Evolutionary conservation across 2,888 invertebrate species (phyloP).

Genomic region (Balanococcus diminutus): DNA sequence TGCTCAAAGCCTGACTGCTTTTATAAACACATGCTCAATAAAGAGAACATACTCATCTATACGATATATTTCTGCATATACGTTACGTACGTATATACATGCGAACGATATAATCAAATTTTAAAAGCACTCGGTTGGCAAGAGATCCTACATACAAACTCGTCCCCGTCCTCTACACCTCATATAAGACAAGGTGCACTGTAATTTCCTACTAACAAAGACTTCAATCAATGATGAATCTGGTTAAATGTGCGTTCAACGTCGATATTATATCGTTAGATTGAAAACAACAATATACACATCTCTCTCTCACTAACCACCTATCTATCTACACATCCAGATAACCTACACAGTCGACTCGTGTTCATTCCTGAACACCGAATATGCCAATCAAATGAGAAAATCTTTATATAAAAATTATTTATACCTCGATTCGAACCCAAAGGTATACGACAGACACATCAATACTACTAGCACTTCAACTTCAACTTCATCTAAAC

Average conservation of each 20-base stretch:
- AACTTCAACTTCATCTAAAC: background rate
- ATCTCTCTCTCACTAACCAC: background rate
- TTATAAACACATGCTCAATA: constrained; percentile 7
- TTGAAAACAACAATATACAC: background rate
- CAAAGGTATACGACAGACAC: background rate
- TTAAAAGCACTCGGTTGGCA: constrained; percentile 17
- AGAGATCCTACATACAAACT: background rate
- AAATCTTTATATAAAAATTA: background rate
- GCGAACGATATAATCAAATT: constrained; percentile 11
- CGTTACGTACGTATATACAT: background rate
- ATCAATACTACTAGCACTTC: background rate
- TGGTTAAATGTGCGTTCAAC: background rate
- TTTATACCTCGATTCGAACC: background rate
- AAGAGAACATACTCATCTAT: background rate
- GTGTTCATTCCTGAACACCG: background rate
- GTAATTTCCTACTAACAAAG: constrained; percentile 13
- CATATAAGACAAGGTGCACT: background rate
- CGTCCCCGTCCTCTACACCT: background rate
- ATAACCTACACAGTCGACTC: background rate
- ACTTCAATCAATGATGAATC: constrained; percentile 17
- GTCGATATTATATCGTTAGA: background rate
- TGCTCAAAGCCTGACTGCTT: background rate
- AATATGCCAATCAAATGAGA: background rate
- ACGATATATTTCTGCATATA: too few species aligned
- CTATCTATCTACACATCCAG: background rate